Evolutionary conservation across 2,888 invertebrate genomes (phyloP), one percentile per base, ranked within the genome.

Genomic region (Epinotia brunnichana): DNA sequence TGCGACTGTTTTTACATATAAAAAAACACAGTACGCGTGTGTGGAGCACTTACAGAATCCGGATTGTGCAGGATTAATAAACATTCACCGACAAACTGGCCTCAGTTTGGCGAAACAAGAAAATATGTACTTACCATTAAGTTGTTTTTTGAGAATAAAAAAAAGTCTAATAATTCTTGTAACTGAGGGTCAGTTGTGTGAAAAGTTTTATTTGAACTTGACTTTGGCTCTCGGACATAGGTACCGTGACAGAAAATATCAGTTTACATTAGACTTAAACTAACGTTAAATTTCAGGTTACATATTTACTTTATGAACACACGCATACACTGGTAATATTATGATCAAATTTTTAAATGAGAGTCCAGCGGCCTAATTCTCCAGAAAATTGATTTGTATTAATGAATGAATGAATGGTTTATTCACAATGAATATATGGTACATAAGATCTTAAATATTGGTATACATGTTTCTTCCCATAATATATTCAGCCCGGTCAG

Each of bases 271-370:
- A 15, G 44, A 7, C 44, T 44, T 61, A 44, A 61, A 61, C 44
- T 61, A 61, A 61, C 24, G 21, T n/a, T 9, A 61, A 61, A 24
- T 61, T 61, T 48, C 9, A n/a, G 44, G 44, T n/a, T 15, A 21
- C 15, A 2, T 61, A 61, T 61, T 61, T 61, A 3, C 60, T 61
- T 11, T 60, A 41, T 21, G 41, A 41, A 60, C 39, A 41, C 1
- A 60, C 39, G 19, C 1, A 39, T 19, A 60, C 41, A 59, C 3
- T 9, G 39, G n/a, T 35, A 39, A 5, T 39, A n/a, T 35, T 11
- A 59, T 3, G 11, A 13, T 54, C 21, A 21, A 19, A 53, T 53
- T 19, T 19, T 53, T 53, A 53, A 19, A 53, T 19, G 10, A 17
- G 53, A 53, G n/a, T 44, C 4, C 48, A n/a, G n/a, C 15, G n/a